Percentiles rank a stretch among this genome's conserved stretches.
Conservation (phyloP, 2,113 vertebrate species). For the Ophthalmolycus amberensis region DNA sequence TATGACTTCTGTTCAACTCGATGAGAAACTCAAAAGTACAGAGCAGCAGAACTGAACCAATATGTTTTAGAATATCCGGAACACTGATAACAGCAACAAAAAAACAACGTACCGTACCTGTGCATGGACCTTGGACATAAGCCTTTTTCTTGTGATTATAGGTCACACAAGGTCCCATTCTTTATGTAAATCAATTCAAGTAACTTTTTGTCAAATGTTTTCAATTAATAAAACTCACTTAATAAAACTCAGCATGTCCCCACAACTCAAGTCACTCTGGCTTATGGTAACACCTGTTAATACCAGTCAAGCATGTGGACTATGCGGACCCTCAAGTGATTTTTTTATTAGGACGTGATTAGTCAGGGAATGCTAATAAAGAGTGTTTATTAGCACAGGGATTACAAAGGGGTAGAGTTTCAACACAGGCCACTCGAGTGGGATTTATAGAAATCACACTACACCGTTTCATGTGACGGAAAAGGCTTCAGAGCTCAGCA, state of each 20-base stretch:
- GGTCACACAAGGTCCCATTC: neutral
- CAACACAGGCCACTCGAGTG: constrained; percentile 8
- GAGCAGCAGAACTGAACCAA: constrained; percentile 9
- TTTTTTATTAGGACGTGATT: constrained; percentile 56
- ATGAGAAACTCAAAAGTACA: constrained; percentile 1
- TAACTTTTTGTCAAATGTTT: neutral
- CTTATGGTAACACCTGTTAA: constrained; percentile 62
- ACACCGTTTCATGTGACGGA: neutral
- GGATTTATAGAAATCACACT: constrained; percentile 15
- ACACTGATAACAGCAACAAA: neutral
- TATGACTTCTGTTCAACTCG: constrained; percentile 21
- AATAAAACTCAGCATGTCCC: constrained; percentile 34
- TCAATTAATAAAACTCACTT: neutral
- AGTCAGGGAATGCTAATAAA: constrained; percentile 53
- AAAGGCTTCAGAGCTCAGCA: constrained; percentile 19
- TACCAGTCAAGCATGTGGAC: constrained; percentile 56
- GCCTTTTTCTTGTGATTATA: neutral
- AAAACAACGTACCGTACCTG: neutral
- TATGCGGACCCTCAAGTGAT: constrained; percentile 33
- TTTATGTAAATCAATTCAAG: neutral
- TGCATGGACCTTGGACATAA: neutral
- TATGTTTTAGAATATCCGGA: constrained; percentile 4
- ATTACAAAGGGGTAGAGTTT: constrained; percentile 38
- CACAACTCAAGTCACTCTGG: constrained; percentile 27
- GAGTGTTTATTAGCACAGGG: constrained; percentile 33